Evolutionary conservation across 1,140 invertebrate species (phyloP).

Genomic region (Tetramorium simillimum): DNA sequence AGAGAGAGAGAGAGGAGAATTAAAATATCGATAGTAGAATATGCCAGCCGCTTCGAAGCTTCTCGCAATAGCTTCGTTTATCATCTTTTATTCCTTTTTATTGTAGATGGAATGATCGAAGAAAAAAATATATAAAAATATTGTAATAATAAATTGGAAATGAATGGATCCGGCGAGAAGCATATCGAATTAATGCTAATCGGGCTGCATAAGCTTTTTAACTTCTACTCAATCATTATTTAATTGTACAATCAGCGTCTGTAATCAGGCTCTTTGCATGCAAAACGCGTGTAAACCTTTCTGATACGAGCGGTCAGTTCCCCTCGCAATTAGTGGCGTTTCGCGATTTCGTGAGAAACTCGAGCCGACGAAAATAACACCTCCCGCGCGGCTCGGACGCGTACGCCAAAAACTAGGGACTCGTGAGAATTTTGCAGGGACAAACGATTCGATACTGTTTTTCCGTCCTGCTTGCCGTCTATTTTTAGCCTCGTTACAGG

Average conservation of each 20-base stretch:
- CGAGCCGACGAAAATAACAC: conserved; percentile 32
- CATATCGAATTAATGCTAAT: background rate
- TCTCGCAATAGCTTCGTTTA: background rate
- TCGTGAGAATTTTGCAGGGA: conserved; percentile 27
- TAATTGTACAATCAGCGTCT: background rate
- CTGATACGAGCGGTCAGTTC: background rate
- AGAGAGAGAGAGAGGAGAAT: background rate
- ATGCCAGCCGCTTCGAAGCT: background rate
- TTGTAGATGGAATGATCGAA: background rate
- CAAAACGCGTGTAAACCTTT: background rate
- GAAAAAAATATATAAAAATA: background rate
- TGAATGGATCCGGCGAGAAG: background rate
- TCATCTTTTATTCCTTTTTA: conserved; percentile 14
- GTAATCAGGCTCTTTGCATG: background rate
- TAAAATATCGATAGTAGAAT: background rate
- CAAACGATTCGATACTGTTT: conserved; percentile 42
- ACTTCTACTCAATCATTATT: background rate
- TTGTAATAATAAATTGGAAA: background rate
- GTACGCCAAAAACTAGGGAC: background rate
- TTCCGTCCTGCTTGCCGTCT: conserved; percentile 1
- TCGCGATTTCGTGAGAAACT: conserved; percentile 10
- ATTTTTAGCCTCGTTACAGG: conserved; percentile 47
- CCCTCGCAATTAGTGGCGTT: conserved; percentile 9
- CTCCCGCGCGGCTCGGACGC: background rate
- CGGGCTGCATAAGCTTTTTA: background rate